Evolutionary conservation across 2,113 vertebrate genomes (phyloP).

Genomic region (Nyctibius bracteatus): DNA sequence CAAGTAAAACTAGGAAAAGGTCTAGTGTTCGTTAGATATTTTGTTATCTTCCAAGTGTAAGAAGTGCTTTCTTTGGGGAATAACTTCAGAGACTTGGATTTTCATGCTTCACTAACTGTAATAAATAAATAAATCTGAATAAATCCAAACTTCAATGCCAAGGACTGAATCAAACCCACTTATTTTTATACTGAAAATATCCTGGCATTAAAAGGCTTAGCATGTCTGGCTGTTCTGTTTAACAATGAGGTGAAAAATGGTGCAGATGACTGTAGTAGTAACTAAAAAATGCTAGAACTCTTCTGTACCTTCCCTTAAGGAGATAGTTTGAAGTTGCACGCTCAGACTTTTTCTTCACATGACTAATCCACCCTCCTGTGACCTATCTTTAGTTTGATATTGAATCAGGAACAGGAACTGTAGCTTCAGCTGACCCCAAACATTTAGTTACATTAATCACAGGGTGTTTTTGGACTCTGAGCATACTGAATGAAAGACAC

Average conservation of each 20-base stretch:
- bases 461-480: constrained; percentile 77
- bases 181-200: constrained; percentile 20
- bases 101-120: constrained; percentile 39
- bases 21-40: not conserved
- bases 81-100: constrained; percentile 28
- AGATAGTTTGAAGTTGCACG: not conserved
- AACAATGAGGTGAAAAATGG: not conserved
- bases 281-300: not conserved
- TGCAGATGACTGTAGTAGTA: not conserved
- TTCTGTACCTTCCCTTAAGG: constrained; percentile 3
- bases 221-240: not conserved
- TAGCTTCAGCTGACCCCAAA: constrained; percentile 79
- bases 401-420: constrained; percentile 76
- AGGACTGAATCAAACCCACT: not conserved
- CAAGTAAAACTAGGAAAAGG: not conserved
- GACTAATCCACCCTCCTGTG: constrained; percentile 83
- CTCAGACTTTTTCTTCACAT: constrained; percentile 74
- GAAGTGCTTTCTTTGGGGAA: constrained; percentile 23
- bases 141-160: constrained; percentile 26
- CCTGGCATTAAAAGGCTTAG: constrained; percentile 24
- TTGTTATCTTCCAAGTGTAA: not conserved
- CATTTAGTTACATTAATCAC: constrained; percentile 98
- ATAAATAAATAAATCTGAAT: constrained; percentile 68
- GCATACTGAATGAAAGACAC: constrained; percentile 86
- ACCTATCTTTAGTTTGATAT: constrained; percentile 89